Base-by-base conservation (phyloP, 2,888 invertebrate genomes). In the Drosophila ezoana region DNA sequence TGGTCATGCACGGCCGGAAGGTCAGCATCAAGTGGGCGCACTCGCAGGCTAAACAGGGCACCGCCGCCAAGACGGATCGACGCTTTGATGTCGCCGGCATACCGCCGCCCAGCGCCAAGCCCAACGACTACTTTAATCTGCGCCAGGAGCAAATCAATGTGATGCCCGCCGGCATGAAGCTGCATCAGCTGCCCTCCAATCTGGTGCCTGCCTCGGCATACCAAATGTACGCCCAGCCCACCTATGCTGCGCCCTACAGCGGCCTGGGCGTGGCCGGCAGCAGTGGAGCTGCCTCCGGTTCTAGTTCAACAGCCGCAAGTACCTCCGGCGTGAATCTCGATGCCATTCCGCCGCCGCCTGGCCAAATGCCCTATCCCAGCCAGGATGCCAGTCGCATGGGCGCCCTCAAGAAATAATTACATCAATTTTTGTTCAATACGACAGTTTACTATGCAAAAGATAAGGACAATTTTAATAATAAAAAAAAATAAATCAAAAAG, bases 1-100 rank as follows among this genome's bases (percentile, higher is more conserved):
- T 99, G 33, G 94, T 94, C 3, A 93, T 94, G 18, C 96, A 96
- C 37, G 98, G 98, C 0, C 94, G 98, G 73, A 94, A 98, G 49
- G 94, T 99, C 2, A 98, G 98, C n/a, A 98, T 99, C 73, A 98
- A 99, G 90, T 99, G 99, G 99, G 99, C 99, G 0, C 95, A 98
- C 87, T 98, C 98, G 0, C 99, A 99, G 93, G 98, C 96, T 2
- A 93, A 95, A 48, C 94, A 95, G 68, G 93, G 93, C 6, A 90
- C 91, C 1, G 93, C 92, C 56, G 93, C 93, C 0, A 93, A 93
- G 58, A 93, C 93, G 16, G 93, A 92, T 73, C 94, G 95, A 68
- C 93, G 93, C 5, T 92, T 92, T 44, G 96, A 96, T 85, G 95
- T 96, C 0, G 96, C 96, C 0, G 96, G 96, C 4, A 96, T 97